Percentiles rank a stretch among this genome's conserved stretches.
Conservation (phyloP, 2,113 vertebrate species). For the Pterocles gutturalis region DNA sequence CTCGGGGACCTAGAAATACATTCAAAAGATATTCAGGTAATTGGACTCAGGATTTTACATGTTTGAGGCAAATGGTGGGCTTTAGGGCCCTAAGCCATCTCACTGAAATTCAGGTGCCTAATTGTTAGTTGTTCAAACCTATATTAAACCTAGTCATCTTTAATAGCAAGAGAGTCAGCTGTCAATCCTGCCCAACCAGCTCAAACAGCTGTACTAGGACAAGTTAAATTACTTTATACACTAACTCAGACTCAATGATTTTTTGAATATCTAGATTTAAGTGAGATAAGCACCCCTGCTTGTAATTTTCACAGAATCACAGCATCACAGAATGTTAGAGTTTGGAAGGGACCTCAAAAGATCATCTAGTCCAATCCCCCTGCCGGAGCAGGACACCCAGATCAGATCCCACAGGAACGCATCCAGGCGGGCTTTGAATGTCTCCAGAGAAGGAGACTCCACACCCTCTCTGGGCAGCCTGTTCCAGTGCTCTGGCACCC, state of each 20-base stretch:
- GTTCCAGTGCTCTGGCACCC: too few species aligned
- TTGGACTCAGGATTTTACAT: background rate
- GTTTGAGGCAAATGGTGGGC: background rate
- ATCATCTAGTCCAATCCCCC: too few species aligned
- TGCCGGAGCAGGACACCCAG: too few species aligned
- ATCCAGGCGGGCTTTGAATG: too few species aligned
- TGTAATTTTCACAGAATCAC: too few species aligned
- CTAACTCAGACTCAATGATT: background rate
- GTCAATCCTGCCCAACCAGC: background rate
- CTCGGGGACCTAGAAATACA: background rate
- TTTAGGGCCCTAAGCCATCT: background rate
- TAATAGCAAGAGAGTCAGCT: background rate
- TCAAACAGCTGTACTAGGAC: background rate
- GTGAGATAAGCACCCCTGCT: background rate
- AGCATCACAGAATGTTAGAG: too few species aligned
- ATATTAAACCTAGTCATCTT: background rate
- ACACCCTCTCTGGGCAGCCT: too few species aligned
- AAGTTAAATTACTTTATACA: background rate
- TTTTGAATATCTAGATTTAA: background rate
- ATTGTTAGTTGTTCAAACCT: background rate
- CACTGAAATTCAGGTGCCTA: background rate
- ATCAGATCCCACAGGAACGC: too few species aligned
- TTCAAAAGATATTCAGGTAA: background rate
- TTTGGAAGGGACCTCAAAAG: too few species aligned
- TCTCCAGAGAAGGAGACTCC: too few species aligned